Percentiles rank a stretch among this genome's conserved stretches.
Conservation (phyloP, 2,113 vertebrate genomes). For the Oceanites oceanicus region DNA sequence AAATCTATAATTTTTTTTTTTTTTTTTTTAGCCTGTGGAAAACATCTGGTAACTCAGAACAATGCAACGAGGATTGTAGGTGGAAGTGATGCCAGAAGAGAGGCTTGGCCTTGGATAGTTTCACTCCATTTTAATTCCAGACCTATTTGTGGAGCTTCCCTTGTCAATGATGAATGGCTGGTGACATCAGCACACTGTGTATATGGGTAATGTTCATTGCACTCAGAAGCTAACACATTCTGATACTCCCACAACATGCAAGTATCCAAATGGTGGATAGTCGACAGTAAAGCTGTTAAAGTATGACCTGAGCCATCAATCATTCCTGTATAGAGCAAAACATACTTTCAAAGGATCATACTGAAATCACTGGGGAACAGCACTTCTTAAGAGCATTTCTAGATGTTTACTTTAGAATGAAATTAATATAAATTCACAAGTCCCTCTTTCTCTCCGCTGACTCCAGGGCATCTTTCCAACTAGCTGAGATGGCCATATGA, state of each 20-base stretch:
- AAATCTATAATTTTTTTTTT: neutral
- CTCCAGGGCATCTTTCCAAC: neutral
- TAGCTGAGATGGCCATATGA: neutral
- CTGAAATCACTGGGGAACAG: neutral
- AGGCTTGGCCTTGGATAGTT: conserved; percentile 89
- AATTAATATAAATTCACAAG: neutral
- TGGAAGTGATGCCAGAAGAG: conserved; percentile 77
- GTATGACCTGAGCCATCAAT: neutral
- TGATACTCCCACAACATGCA: neutral
- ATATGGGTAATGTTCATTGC: conserved; percentile 78
- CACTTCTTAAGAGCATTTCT: neutral
- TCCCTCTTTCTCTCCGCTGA: neutral
- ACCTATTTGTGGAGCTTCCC: conserved; percentile 81
- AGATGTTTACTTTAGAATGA: neutral
- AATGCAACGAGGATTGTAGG: conserved; percentile 75
- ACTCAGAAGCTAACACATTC: neutral
- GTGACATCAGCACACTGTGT: conserved; percentile 92
- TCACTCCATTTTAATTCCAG: conserved; percentile 75
- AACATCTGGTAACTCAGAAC: neutral
- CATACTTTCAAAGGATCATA: neutral
- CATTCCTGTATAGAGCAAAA: neutral
- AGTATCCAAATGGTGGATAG: neutral
- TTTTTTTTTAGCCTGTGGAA: conserved; percentile 81
- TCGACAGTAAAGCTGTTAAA: neutral
- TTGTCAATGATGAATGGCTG: conserved; percentile 85